Evolutionary conservation across 2,797 vertebrate genomes (phyloP).

Genomic region (Pseudomugil tenellus): DNA sequence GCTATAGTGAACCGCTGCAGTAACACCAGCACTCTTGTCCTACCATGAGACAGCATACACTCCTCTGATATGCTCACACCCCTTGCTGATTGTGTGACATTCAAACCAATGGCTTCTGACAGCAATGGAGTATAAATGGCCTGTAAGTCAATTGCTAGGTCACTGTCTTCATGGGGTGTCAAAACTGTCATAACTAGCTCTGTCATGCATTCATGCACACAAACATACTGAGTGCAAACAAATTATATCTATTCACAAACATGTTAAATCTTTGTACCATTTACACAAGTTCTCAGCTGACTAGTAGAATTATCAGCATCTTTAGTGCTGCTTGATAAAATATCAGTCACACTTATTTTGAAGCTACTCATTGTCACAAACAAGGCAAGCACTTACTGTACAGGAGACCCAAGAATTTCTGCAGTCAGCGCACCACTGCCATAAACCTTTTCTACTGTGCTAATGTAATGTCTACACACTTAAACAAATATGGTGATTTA

Average conservation of each 20-base stretch:
- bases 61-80: conserved; percentile 44
- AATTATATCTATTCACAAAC: not conserved
- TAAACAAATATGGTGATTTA: conserved; percentile 23
- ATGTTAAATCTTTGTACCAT: not conserved
- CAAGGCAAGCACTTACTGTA: not conserved
- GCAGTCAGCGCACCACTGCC: conserved; percentile 34
- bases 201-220: conserved; percentile 15
- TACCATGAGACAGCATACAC: conserved; percentile 18
- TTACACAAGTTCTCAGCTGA: not conserved
- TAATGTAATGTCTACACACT: conserved; percentile 11
- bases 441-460: conserved; percentile 22
- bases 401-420: not conserved
- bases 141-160: conserved; percentile 70
- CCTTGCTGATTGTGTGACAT: conserved; percentile 61
- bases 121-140: conserved; percentile 66
- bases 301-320: not conserved
- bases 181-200: conserved; percentile 50
- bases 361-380: not conserved
- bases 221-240: not conserved
- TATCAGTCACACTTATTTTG: conserved; percentile 1
- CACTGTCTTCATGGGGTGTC: conserved; percentile 60
- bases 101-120: conserved; percentile 58
- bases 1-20: conserved; percentile 46
- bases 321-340: not conserved
- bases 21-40: conserved; percentile 20